phyloP scores from a whole-genome alignment of 2,797 vertebrate genomes.

The Xenopus petersii region DNA sequence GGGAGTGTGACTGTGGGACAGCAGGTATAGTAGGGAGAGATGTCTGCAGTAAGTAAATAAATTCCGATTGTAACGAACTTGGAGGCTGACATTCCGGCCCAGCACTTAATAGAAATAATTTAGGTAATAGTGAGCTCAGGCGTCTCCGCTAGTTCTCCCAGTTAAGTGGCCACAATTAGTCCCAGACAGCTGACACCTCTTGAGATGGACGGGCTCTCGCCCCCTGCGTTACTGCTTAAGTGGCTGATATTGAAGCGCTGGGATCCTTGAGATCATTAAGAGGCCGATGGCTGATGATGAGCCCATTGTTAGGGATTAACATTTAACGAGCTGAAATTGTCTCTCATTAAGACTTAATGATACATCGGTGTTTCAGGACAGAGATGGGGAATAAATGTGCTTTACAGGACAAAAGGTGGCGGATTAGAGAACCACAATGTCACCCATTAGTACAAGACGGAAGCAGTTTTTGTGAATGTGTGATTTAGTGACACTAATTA shows the following conservation, averaged over 20 bases:
- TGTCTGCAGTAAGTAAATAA: no score
- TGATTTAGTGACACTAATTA: no score
- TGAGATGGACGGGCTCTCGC: conserved; percentile 4
- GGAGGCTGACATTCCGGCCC: background rate
- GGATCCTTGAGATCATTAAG: conserved; percentile 17
- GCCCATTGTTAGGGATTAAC: conserved; percentile 7
- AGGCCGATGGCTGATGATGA: background rate
- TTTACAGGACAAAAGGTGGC: no score
- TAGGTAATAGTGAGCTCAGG: background rate
- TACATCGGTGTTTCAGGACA: conserved; percentile 16
- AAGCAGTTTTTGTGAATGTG: no score
- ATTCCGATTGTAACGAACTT: no score
- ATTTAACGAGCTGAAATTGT: background rate
- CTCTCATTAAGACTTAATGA: conserved; percentile 30
- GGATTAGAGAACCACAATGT: no score
- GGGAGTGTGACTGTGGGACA: no score
- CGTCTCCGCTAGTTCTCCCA: background rate
- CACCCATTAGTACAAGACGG: no score
- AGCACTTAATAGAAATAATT: conserved; percentile 13
- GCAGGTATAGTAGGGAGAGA: no score
- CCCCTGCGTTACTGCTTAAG: conserved; percentile 16
- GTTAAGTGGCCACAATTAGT: conserved; percentile 20
- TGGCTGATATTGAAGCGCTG: conserved; percentile 23
- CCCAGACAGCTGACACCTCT: conserved; percentile 22
- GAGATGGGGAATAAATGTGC: background rate